These are phyloP conservation scores for Protobothrops mucrosquamatus DNA, from an alignment of 2,113 vertebrate species.

Conservation along the genomic window DNA sequence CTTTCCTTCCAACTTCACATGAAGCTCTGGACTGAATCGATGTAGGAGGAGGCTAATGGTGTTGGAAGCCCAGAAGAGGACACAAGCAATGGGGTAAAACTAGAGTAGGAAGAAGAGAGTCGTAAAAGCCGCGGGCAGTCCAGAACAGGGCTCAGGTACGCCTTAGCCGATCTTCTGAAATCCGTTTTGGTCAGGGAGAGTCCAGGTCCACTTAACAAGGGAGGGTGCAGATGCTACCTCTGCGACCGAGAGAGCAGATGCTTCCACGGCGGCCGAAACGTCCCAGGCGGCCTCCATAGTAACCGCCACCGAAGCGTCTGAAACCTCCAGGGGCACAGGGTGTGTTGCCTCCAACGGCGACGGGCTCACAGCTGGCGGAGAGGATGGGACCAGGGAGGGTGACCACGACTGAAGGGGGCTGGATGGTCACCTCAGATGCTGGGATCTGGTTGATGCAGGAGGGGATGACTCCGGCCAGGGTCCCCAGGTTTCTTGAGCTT, in stretches of 20 bases:
- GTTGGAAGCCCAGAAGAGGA: neutral
- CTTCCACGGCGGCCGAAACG: neutral
- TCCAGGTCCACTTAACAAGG: neutral
- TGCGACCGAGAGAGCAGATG: neutral
- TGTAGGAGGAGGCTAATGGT: neutral
- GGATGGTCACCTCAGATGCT: neutral
- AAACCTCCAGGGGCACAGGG: neutral
- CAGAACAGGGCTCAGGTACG: neutral
- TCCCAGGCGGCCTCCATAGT: neutral
- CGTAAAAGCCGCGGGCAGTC: neutral
- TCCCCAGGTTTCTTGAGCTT: neutral
- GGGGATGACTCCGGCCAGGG: neutral
- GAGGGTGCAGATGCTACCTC: neutral
- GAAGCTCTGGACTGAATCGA: neutral
- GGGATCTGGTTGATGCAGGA: neutral
- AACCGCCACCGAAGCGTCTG: too few relatives aligned
- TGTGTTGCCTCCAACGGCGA: rapidly evolving
- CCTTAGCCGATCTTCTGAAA: neutral
- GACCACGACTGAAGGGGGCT: rapidly evolving
- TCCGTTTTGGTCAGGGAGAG: neutral
- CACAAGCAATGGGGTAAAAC: neutral
- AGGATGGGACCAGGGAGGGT: constrained; percentile 2
- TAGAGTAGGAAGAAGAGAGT: neutral
- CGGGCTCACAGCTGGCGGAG: neutral
- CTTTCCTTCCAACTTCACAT: neutral